Percentiles rank a stretch among this genome's conserved stretches.
Evolutionary conservation across 2,888 invertebrate genomes (phyloP).

Genomic region (Meghimatium bilineatum): DNA sequence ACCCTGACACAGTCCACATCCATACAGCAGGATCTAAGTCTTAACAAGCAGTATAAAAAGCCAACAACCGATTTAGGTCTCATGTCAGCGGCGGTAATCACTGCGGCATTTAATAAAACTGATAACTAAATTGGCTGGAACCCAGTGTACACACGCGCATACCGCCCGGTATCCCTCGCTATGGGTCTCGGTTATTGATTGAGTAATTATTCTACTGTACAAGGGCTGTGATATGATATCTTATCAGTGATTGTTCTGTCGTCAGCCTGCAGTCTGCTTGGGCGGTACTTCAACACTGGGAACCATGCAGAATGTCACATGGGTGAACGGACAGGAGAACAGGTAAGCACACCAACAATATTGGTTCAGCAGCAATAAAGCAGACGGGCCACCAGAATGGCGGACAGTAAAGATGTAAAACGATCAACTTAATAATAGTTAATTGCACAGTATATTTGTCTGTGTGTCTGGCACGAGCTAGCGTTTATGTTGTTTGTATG

Average conservation of each 20-base stretch:
- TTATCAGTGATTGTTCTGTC: constrained; percentile 32
- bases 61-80: not conserved
- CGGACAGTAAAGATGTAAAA: not conserved
- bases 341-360: not conserved
- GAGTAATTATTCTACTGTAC: constrained; percentile 25
- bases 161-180: not conserved
- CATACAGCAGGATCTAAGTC: not conserved
- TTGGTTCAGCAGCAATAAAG: constrained; percentile 20
- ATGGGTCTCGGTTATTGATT: constrained; percentile 7
- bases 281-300: constrained; percentile 10
- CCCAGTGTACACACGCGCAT: constrained; percentile 24
- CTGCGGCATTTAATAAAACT: constrained; percentile 23
- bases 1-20: not conserved
- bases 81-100: not conserved
- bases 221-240: constrained; percentile 4
- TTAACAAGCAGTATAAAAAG: not conserved
- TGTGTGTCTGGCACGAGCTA: not conserved
- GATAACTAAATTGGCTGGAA: constrained; percentile 19
- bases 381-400: not conserved
- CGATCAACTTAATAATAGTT: not conserved
- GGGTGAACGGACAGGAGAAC: not conserved
- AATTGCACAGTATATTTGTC: not conserved
- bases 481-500: not conserved
- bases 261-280: not conserved
- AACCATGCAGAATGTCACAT: not conserved